Evolutionary conservation across 2,113 vertebrate genomes (phyloP), one percentile per base, ranked within the genome.

Genomic region (Ciconia stormi): DNA sequence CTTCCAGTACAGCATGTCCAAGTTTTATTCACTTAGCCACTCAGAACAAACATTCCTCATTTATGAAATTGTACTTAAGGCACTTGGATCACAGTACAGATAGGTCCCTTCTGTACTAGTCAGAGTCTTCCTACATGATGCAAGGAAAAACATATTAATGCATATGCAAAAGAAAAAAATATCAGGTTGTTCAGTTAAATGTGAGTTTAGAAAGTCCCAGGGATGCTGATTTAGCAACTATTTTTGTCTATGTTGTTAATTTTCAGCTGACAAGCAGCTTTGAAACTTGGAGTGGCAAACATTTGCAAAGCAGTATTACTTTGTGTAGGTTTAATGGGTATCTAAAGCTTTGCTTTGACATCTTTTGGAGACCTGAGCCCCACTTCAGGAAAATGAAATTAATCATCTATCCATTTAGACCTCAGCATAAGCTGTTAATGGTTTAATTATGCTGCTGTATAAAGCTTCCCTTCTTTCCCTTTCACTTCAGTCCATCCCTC

Each of bases 261-360:
- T 97, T 97, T 94, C 71, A 88, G 82, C 87, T 95, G 93, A 96
- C 90, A 88, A 70, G 79, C 53, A 85, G 82, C 71, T 82, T 0
- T 82, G 79, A 93, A 90, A 92, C 71, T 59, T 81, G 49, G 62
- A 95, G 32, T 81, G 58, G 79, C 90, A 95, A 94, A 88, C 50
- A 69, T 88, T 66, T 86, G 50, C 58, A 90, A 65, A 95, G 62
- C 49, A 90, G 7, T 78, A 90, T 77, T 82, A 69, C 89, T 85
- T 92, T 76, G 32, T 77, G 40, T 81, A 77, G 42, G 14, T 73
- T 93, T 94, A 93, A 86, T 66, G 66, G 69, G 7, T 53, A 83
- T n/a, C 70, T 32, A 88, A 84, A 94, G 50, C 62, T 81, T 20
- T 81, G 74, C 32, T 94, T 85, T 76, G 52, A 72, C n/a, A 55